Base-by-base conservation (phyloP, 2,797 vertebrate genomes). In the Gila robusta region DNA sequence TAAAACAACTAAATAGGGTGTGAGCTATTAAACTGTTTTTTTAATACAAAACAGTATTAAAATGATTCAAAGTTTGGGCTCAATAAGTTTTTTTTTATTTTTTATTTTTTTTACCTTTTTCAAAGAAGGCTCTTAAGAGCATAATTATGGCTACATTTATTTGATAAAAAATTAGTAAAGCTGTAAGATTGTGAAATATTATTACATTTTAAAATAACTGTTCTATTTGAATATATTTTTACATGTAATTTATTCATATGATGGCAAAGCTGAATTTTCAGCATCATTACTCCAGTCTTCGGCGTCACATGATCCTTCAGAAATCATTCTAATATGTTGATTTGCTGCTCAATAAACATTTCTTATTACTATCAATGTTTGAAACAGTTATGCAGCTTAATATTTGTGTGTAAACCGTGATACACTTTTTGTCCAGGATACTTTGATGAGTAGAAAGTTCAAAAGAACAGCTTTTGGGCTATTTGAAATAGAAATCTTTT, bases 11-110 rank as follows among this genome's bases (percentile, higher is more conserved):
- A n/a, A n/a, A 47, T 14, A 41, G 49, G 10, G 28, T n/a, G 35
- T 11, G 1, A 84, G 56, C 39, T n/a, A 67, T n/a, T n/a, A n/a
- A n/a, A n/a, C n/a, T n/a, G n/a, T n/a, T n/a, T n/a, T n/a, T n/a
- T n/a, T n/a, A n/a, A n/a, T n/a, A n/a, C n/a, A n/a, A 84, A 87
- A 16, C 54, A 56, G 86, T 35, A 39, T 39, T 39, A 39, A 39
- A 39, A 39, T 6, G 37, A 39, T 39, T 39, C 37, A 39, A 39
- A 39, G 39, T 39, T 39, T 39, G 39, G 39, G 6, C 6, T 39
- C 39, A 39, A 7, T 39, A 8, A 7, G 6, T 7, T 37, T 39
- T 39, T 39, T 7, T 7, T 37, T 39, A 7, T 39, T 7, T 39
- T 39, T 39, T 39, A 0, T 37, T 37, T 37, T 37, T 6, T 37